Evolutionary conservation across 1,140 invertebrate species (phyloP), one percentile per base, ranked within the genome.

Genomic region (Drosophila kanapiae): DNA sequence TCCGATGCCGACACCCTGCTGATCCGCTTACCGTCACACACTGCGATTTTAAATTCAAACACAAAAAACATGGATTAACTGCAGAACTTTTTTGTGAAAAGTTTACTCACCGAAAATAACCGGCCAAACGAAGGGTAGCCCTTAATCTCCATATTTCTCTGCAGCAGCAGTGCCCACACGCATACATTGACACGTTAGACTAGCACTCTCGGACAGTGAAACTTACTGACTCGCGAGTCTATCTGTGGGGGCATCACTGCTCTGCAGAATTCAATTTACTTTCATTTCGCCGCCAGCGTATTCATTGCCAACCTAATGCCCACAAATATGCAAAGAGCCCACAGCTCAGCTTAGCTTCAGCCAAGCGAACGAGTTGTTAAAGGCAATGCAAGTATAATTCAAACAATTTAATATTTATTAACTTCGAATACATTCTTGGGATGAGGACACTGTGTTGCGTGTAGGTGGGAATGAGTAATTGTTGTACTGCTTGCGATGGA

Each of bases 361-460:
- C 0, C 10, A 53, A 35, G 49, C 27, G 27, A 9, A n/a, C 13
- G 1, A 48, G 7, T 23, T 13, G 7, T 23, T 13, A 45, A 37
- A 54, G 16, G 16, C 53, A 27, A 57, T 40, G 18, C 35, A 43
- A 31, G 38, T 29, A 47, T 29, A 48, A 71, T 59, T 72, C n/a
- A 72, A 72, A 72, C 70, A 72, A 72, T 72, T 72, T 54, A 72
- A 59, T 71, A 59, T 72, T 72, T 72, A 72, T 72, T 72, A 45
- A 70, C 69, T 67, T 9, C n/a, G 45, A 68, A 42, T 49, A 71
- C 18, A 40, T 58, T 57, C 33, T 35, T 56, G 18, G 45, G 37
- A 54, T 75, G 59, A 57, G 33, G 56, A 57, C 38, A 64, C 31
- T 42, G 35, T 45, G 53, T n/a, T 18, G 14, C 31, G 18, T 54